Evolutionary conservation across 2,797 vertebrate genomes (phyloP).

Genomic region (Malurus leucopterus): DNA sequence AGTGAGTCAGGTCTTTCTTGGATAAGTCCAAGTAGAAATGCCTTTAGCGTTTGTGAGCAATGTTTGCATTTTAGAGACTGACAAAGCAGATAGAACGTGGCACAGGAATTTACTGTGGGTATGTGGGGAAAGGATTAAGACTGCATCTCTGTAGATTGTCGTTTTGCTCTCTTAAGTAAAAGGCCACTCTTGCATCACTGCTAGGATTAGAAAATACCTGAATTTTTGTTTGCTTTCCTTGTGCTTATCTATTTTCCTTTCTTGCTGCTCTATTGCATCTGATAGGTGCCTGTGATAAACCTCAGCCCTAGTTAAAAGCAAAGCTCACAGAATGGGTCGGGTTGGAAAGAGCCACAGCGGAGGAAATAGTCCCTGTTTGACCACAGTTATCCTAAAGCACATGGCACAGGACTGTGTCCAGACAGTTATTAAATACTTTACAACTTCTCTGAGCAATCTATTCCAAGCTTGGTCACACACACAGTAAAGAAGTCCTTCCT

Average conservation of each 20-base stretch:
- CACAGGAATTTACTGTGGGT: not conserved
- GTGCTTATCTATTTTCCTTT: not conserved
- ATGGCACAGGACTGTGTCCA: not conserved
- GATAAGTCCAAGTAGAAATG: not conserved
- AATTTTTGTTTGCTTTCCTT: not conserved
- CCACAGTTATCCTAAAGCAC: not conserved
- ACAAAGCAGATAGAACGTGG: not conserved
- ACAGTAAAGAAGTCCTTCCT: not conserved
- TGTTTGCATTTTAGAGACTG: not conserved
- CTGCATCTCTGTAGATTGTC: not conserved
- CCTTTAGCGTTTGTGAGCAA: not conserved
- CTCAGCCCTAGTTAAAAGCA: not conserved
- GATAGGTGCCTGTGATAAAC: not conserved
- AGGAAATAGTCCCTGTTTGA: not conserved
- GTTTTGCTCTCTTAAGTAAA: not conserved
- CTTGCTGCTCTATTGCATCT: not conserved
- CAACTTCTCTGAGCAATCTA: not conserved
- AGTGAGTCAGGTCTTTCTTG: not conserved
- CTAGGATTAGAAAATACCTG: not conserved
- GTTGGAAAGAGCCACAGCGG: not conserved
- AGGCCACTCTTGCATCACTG: not conserved
- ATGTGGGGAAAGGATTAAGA: not conserved
- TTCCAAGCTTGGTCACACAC: not conserved
- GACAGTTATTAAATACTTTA: not conserved
- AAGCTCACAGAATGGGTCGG: not conserved